These are phyloP conservation scores for Apostichopus californicus DNA, from an alignment of 35 echinoderm and acorn worm genomes.

Conservation along the genomic window DNA sequence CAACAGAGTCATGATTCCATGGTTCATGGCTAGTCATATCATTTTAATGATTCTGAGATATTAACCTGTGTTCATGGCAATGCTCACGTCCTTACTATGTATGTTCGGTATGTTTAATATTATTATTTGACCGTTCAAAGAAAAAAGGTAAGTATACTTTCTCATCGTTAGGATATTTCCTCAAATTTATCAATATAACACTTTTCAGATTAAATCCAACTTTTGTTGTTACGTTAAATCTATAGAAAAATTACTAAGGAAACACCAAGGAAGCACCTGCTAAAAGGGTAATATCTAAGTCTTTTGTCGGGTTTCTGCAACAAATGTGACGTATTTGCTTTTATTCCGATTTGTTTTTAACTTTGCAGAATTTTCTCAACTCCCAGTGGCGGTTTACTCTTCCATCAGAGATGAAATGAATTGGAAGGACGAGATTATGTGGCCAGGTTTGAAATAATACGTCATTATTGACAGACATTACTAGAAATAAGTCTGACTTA, in stretches of 20 bases:
- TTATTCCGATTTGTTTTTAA: neutral
- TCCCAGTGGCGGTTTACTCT: neutral
- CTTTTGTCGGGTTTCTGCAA: too few species aligned
- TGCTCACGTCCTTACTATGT: too few species aligned
- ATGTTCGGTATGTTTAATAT: too few species aligned
- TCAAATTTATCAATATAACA: neutral
- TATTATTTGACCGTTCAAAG: too few species aligned
- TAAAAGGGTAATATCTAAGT: too few species aligned
- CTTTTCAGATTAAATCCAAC: neutral
- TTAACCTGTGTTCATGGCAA: too few species aligned
- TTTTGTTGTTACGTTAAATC: neutral
- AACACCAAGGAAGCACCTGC: too few species aligned
- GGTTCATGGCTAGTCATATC: too few species aligned
- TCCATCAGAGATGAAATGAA: neutral
- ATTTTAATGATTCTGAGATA: too few species aligned
- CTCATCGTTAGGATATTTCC: too few species aligned
- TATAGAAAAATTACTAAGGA: neutral
- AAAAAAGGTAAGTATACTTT: too few species aligned
- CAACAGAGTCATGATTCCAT: too few species aligned
- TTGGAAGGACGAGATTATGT: neutral
- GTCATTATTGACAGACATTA: neutral
- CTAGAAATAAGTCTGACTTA: neutral
- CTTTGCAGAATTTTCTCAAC: neutral
- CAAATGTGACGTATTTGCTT: neutral
- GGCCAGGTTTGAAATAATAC: neutral